Evolutionary conservation across 2,113 vertebrate species (phyloP).

Genomic region (Ailurus styani): DNA sequence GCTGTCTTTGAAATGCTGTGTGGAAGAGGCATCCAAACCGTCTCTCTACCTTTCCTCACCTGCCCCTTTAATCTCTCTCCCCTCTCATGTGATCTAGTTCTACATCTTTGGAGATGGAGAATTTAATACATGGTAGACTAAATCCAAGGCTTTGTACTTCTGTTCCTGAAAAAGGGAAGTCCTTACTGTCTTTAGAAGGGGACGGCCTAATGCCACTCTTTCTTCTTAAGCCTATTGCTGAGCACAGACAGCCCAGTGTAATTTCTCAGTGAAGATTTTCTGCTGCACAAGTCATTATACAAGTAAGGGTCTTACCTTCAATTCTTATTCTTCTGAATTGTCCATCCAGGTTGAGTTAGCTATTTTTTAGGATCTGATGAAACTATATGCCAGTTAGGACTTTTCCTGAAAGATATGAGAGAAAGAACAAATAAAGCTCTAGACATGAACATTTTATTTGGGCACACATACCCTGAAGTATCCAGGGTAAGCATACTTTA

Average conservation of each 20-base stretch:
- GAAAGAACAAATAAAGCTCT: background rate
- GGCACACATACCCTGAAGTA: background rate
- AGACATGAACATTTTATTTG: background rate
- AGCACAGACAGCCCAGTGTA: background rate
- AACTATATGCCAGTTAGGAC: background rate
- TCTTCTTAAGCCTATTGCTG: background rate
- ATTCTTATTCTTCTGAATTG: background rate
- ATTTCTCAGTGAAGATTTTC: background rate
- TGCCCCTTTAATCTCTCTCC: background rate
- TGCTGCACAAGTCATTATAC: background rate
- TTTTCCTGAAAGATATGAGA: background rate
- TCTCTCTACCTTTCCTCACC: background rate
- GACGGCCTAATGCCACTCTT: background rate
- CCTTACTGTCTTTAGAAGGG: background rate
- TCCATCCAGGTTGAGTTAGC: background rate
- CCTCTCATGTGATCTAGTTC: background rate
- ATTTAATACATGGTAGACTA: background rate
- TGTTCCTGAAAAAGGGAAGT: background rate
- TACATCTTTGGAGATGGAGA: background rate
- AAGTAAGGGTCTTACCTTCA: background rate
- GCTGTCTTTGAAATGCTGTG: background rate
- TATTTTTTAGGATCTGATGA: background rate
- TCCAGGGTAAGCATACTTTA: slow-evolving; percentile 13
- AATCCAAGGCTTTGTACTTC: background rate
- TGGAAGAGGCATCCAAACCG: background rate